phyloP scores from a whole-genome alignment of 2,888 invertebrate genomes.

The Theretra japonica region DNA sequence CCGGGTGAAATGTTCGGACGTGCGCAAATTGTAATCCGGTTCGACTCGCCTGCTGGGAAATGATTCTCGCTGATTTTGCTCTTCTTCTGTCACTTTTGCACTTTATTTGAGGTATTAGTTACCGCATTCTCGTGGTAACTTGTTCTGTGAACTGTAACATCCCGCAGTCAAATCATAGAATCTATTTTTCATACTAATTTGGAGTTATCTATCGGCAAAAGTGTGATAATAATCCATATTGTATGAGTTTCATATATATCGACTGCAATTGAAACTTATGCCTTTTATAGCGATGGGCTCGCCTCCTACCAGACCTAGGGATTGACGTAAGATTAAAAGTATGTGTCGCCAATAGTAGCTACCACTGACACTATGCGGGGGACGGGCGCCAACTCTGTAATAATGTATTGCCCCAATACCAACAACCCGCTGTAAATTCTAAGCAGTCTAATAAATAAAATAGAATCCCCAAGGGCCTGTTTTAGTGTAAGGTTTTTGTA shows the following conservation, averaged over 20 bases:
- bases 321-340: too few relatives aligned
- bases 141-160: not conserved
- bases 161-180: too few relatives aligned
- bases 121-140: too few relatives aligned
- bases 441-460: not conserved
- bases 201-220: too few relatives aligned
- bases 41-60: not conserved
- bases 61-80: constrained; percentile 7
- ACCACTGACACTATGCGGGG: too few relatives aligned
- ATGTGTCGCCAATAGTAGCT: too few relatives aligned
- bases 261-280: too few relatives aligned
- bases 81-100: not conserved
- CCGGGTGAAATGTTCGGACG: not conserved
- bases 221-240: too few relatives aligned
- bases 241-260: too few relatives aligned
- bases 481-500: constrained; percentile 1
- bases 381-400: not conserved
- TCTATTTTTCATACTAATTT: too few relatives aligned
- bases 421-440: not conserved
- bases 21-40: constrained; percentile 22
- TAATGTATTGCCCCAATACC: not conserved
- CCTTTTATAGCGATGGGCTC: too few relatives aligned
- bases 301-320: too few relatives aligned
- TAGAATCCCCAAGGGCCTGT: not conserved
- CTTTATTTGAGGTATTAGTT: not conserved